Conservation (phyloP, 2,113 vertebrate genomes). For the Grantiella picta region DNA sequence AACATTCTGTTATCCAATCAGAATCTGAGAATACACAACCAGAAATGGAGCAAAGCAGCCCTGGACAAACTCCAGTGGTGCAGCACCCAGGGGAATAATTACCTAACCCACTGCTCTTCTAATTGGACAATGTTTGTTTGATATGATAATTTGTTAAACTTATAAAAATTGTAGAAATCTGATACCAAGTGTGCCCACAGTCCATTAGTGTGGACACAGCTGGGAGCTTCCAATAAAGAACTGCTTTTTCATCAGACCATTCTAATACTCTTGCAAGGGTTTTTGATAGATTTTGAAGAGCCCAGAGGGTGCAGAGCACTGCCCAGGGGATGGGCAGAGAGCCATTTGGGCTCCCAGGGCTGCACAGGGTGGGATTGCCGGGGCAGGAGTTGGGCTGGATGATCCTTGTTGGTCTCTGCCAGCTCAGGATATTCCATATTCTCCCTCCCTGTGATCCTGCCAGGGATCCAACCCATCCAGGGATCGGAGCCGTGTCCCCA, state of each 20-base stretch:
- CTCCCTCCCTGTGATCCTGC: not conserved
- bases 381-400: not conserved
- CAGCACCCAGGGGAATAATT: not conserved
- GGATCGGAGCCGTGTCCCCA: not conserved
- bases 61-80: not conserved
- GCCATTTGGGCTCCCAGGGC: accelerated
- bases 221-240: not conserved
- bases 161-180: not conserved
- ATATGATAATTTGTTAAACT: not conserved
- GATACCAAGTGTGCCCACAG: accelerated
- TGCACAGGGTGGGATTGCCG: not conserved
- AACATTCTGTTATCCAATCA: not conserved
- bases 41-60: not conserved
- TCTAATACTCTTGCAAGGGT: not conserved
- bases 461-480: not conserved
- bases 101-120: not conserved
- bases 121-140: not conserved
- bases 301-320: not conserved
- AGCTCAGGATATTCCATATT: not conserved
- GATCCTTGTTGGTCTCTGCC: not conserved
- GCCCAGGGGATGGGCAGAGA: not conserved
- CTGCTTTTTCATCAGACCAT: not conserved
- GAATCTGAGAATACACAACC: not conserved
- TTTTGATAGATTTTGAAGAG: not conserved
- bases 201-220: not conserved